A percentile compares a stretch with the other conserved stretches of the same genome.
Evolutionary conservation across 1,140 invertebrate genomes (phyloP).

Genomic region (Leptinotarsa undecemlineata): DNA sequence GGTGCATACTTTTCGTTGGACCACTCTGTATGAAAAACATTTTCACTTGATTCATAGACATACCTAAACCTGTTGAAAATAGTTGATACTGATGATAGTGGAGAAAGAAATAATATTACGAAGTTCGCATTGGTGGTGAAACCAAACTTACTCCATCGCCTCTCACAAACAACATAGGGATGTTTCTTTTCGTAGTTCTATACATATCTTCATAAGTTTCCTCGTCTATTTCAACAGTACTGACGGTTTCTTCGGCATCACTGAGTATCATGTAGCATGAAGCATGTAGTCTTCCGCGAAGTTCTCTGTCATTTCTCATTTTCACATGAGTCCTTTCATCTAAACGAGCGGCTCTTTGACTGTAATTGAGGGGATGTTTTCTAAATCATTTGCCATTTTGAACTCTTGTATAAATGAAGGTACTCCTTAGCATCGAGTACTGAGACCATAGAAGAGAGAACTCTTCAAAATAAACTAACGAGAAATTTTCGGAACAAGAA

Average conservation of each 20-base stretch:
- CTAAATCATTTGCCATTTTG: slow-evolving; percentile 45
- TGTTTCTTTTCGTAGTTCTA: slow-evolving; percentile 93
- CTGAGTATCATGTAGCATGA: slow-evolving; percentile 97
- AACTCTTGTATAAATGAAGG: no score
- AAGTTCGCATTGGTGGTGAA: slow-evolving; percentile 58
- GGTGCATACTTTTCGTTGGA: no score
- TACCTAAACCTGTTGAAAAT: no score
- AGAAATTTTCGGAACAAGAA: no score
- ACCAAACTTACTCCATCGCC: slow-evolving; percentile 98
- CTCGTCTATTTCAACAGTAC: slow-evolving; percentile 97
- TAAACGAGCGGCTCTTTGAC: slow-evolving; percentile 96
- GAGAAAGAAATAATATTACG: slow-evolving; percentile 35
- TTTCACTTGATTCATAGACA: no score
- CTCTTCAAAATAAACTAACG: no score
- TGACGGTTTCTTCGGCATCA: slow-evolving; percentile 98
- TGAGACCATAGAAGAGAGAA: no score
- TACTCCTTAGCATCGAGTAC: no score
- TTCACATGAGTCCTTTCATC: slow-evolving; percentile 99
- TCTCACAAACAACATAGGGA: slow-evolving; percentile 97
- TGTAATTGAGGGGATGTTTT: slow-evolving; percentile 72
- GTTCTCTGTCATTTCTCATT: slow-evolving; percentile 96
- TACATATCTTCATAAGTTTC: slow-evolving; percentile 99
- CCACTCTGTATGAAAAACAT: no score
- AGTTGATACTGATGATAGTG: no score
- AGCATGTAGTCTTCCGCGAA: slow-evolving; percentile 91